phyloP scores from a whole-genome alignment of 2,113 vertebrate species.

The Gasterosteus aculeatus region DNA sequence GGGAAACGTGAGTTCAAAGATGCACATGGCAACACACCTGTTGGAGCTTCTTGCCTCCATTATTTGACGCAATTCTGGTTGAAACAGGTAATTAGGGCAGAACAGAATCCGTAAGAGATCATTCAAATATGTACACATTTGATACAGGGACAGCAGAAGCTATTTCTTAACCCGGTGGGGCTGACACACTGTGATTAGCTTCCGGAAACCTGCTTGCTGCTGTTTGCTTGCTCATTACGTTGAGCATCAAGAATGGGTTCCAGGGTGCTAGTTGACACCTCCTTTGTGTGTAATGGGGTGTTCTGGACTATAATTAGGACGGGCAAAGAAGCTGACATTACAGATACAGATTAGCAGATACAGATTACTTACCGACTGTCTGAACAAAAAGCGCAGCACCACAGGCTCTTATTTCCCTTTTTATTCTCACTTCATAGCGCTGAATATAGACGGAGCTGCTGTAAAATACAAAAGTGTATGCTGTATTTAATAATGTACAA shows the following conservation, averaged over 20 bases:
- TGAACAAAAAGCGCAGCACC: no score
- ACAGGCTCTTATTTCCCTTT: no score
- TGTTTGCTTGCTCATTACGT: constrained; percentile 33
- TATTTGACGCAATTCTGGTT: constrained; percentile 7
- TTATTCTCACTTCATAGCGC: no score
- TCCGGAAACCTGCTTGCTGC: constrained; percentile 9
- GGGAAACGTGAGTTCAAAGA: constrained; percentile 87
- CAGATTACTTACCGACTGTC: not conserved
- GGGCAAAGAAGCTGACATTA: not conserved
- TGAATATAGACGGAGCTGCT: no score
- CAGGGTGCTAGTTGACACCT: constrained; percentile 15
- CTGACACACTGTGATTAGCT: constrained; percentile 44
- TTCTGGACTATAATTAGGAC: constrained; percentile 27
- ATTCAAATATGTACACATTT: not conserved
- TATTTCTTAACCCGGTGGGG: constrained; percentile 1
- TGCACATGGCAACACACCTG: not conserved
- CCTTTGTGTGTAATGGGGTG: constrained; percentile 2
- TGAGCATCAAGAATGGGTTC: constrained; percentile 27
- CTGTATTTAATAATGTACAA: no score
- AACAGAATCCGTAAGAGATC: not conserved
- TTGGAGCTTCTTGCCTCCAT: not conserved
- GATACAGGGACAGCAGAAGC: not conserved
- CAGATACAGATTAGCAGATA: not conserved
- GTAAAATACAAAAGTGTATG: no score
- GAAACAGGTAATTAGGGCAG: not conserved